phyloP scores from a whole-genome alignment of 2,888 invertebrate species.

The Polymixis flavicincta region DNA sequence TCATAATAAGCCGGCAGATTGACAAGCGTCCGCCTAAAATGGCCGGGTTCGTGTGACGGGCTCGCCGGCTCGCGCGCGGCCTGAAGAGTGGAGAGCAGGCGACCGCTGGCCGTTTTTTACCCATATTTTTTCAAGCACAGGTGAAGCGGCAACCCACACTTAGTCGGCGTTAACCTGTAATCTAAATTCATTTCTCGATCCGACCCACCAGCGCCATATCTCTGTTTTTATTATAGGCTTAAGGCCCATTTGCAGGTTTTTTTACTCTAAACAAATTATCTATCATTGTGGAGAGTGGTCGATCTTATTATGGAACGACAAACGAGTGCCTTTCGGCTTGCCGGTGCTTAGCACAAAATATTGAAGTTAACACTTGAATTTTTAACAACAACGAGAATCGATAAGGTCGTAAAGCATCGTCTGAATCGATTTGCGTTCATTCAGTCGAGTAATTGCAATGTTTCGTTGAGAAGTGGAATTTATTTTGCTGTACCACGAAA shows the following conservation, averaged over 20 bases:
- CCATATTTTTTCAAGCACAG: constrained; percentile 86
- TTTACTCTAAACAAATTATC: constrained; percentile 89
- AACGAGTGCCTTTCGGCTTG: constrained; percentile 74
- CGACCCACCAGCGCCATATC: constrained; percentile 88
- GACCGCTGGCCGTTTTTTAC: constrained; percentile 78
- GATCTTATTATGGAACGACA: constrained; percentile 86
- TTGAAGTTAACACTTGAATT: constrained; percentile 72
- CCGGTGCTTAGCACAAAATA: constrained; percentile 55
- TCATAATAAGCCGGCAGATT: constrained; percentile 78
- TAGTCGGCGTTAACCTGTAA: constrained; percentile 90
- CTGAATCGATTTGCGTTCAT: constrained; percentile 84
- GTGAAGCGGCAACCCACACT: constrained; percentile 88
- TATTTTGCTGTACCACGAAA: constrained; percentile 74
- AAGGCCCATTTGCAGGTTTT: constrained; percentile 89
- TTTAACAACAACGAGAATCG: constrained; percentile 75
- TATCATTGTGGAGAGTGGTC: constrained; percentile 86
- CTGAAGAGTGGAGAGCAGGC: constrained; percentile 69
- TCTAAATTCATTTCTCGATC: constrained; percentile 91
- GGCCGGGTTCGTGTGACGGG: constrained; percentile 77
- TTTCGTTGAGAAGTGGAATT: constrained; percentile 77
- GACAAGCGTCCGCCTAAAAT: constrained; percentile 78
- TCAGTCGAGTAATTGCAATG: constrained; percentile 84
- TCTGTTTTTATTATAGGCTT: constrained; percentile 90
- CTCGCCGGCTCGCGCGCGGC: constrained; percentile 39
- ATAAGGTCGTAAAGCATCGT: constrained; percentile 77